Percentiles rank a stretch among this genome's conserved stretches.
Conservation (phyloP, 2,113 vertebrate genomes). For the Puntigrus tetrazona region DNA sequence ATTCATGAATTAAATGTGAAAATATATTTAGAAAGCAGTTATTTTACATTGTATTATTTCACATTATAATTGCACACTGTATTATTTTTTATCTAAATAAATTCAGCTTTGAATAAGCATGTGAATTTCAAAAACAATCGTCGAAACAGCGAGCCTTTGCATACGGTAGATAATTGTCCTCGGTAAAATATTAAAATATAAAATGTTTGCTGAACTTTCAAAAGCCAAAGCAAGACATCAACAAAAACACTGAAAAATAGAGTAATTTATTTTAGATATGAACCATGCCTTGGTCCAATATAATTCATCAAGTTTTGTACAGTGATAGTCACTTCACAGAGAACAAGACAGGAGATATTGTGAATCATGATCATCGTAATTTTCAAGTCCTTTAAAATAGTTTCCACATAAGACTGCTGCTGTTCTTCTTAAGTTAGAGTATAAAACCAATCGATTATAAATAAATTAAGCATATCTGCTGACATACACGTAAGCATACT, state of each 20-base stretch:
- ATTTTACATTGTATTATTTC: neutral
- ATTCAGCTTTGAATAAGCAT: no score
- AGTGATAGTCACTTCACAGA: constrained; percentile 66
- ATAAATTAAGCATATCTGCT: constrained; percentile 48
- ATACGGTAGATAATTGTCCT: no score
- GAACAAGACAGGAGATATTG: constrained; percentile 65
- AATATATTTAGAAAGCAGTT: neutral
- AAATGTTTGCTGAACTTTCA: neutral
- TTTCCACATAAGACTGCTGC: constrained; percentile 22
- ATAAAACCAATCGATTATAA: constrained; percentile 46
- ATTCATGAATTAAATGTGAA: neutral
- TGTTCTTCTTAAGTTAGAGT: constrained; percentile 46
- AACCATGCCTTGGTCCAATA: constrained; percentile 67
- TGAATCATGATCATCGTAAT: constrained; percentile 51
- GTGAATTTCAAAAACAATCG: no score
- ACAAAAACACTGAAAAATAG: constrained; percentile 71
- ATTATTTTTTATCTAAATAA: no score
- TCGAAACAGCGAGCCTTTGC: no score
- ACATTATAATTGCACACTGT: neutral
- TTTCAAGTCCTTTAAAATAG: constrained; percentile 31
- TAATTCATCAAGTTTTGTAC: constrained; percentile 65
- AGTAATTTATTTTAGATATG: constrained; percentile 75
- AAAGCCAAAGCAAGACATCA: constrained; percentile 1
- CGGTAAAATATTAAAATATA: no score
- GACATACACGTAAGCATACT: constrained; percentile 46